phyloP scores from a whole-genome alignment of 2,113 vertebrate genomes.

The Himantopus leucocephalus region DNA sequence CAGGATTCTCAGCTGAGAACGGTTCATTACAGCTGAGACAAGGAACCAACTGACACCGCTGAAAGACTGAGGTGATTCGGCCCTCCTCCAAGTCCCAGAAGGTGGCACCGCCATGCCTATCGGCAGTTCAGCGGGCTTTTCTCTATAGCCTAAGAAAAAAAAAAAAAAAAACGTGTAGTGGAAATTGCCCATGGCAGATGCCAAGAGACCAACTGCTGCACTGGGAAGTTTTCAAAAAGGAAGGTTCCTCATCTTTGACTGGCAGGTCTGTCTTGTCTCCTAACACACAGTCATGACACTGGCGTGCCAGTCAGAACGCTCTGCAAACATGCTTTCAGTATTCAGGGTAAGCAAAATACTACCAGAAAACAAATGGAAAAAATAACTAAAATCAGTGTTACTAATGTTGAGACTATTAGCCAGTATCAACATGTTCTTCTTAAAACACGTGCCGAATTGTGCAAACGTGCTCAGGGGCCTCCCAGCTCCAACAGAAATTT shows the following conservation, averaged over 20 bases:
- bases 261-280: background rate
- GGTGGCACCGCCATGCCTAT: background rate
- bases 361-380: background rate
- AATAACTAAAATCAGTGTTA: background rate
- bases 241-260: background rate
- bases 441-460: background rate
- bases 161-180: rapidly evolving
- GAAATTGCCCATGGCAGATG: background rate
- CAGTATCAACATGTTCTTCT: background rate
- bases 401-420: background rate
- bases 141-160: background rate
- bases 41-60: background rate
- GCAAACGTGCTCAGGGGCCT: background rate
- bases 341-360: background rate
- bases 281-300: background rate
- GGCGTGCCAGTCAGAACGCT: background rate
- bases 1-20: background rate
- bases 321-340: background rate
- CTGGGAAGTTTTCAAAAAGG: background rate
- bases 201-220: background rate
- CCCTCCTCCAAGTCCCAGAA: background rate
- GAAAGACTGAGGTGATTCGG: rapidly evolving
- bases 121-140: background rate
- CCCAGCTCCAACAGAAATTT: background rate
- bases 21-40: background rate